Conservation (phyloP, 2,888 invertebrate species). For the Callimorpha dominula region DNA sequence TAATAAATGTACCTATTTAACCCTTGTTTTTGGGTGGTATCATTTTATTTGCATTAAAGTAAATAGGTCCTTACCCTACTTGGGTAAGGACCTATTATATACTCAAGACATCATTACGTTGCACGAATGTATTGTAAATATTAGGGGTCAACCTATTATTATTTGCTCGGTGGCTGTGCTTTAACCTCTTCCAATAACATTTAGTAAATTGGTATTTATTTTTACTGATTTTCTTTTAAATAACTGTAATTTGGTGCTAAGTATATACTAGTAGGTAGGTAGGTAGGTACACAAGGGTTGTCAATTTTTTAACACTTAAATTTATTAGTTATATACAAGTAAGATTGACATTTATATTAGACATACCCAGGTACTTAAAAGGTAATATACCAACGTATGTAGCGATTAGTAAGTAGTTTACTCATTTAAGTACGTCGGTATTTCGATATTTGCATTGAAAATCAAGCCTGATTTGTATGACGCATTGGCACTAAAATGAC, state of each 20-base stretch:
- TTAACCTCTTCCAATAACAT: no score
- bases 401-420: not conserved
- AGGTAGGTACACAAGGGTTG: no score
- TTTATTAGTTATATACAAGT: no score
- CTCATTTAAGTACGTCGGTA: not conserved
- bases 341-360: no score
- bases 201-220: no score
- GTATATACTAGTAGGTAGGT: no score
- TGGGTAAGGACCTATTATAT: not conserved
- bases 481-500: not conserved
- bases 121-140: not conserved
- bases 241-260: no score
- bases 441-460: not conserved
- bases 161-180: no score
- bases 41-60: not conserved
- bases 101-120: not conserved
- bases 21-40: not conserved
- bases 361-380: not conserved
- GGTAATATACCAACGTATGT: no score
- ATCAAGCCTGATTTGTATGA: not conserved
- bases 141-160: not conserved
- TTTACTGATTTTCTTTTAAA: no score
- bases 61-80: not conserved
- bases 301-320: no score
- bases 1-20: not conserved